Conservation (phyloP, 1,140 invertebrate species). For the Papilio polyxenes region DNA sequence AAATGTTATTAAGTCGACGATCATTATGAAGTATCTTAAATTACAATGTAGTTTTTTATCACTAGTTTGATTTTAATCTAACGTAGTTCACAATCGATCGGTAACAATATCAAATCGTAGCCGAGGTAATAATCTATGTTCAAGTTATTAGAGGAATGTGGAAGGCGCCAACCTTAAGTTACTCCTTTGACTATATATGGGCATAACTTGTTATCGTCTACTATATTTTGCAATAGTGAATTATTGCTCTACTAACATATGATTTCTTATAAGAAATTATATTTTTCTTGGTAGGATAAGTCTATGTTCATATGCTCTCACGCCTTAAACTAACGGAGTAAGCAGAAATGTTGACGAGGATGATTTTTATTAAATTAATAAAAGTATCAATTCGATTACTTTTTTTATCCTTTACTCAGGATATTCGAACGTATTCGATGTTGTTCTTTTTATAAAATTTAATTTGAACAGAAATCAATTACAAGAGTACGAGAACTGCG, state of each 20-base stretch:
- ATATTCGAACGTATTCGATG: not conserved
- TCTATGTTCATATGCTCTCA: not conserved
- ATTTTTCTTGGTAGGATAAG: not conserved
- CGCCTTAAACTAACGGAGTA: too few species aligned
- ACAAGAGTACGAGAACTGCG: not conserved
- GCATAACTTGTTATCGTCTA: not conserved
- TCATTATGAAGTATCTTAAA: too few species aligned
- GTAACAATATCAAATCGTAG: not conserved
- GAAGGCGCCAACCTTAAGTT: slow-evolving; percentile 22
- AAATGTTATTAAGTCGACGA: too few species aligned
- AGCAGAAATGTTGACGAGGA: not conserved
- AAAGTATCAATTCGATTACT: not conserved
- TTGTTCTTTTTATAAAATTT: slow-evolving; percentile 15
- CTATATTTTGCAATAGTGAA: not conserved
- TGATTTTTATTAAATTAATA: not conserved
- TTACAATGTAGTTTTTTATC: not conserved
- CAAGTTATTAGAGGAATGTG: slow-evolving; percentile 14
- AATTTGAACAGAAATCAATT: slow-evolving; percentile 30
- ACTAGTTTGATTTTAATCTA: not conserved
- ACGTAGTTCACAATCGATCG: not conserved
- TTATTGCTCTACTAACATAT: not conserved
- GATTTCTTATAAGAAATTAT: slow-evolving; percentile 5
- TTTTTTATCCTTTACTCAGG: not conserved
- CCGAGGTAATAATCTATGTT: slow-evolving; percentile 25
- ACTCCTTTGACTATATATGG: slow-evolving; percentile 26